Evolutionary conservation across 2,113 vertebrate genomes (phyloP).

Genomic region (Madoqua kirkii): DNA sequence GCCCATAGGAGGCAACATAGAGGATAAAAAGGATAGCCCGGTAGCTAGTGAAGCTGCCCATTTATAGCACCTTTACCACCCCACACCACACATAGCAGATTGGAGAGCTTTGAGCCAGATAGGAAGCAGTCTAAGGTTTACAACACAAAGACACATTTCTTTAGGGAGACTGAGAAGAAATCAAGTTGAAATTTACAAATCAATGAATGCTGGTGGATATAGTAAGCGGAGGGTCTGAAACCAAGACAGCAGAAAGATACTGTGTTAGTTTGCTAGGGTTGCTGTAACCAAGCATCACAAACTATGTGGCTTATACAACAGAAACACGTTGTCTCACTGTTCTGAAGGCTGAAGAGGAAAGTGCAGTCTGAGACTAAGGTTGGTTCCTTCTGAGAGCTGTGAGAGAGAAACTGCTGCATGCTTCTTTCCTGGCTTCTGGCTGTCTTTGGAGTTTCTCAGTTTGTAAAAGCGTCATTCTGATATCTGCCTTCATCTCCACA

Average conservation of each 20-base stretch:
- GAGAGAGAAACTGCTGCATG: background rate
- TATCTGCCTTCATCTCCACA: background rate
- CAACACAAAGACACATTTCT: background rate
- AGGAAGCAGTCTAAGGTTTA: background rate
- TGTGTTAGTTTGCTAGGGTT: background rate
- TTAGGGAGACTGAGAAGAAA: background rate
- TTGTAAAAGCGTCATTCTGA: background rate
- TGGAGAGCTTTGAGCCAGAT: background rate
- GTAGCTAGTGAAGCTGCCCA: background rate
- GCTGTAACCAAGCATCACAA: background rate
- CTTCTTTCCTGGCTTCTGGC: background rate
- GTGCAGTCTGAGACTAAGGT: background rate
- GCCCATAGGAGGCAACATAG: background rate
- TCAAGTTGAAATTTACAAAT: background rate
- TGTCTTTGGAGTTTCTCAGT: background rate
- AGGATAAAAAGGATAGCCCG: background rate
- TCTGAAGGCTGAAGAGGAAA: background rate
- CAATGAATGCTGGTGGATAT: background rate
- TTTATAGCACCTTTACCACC: background rate
- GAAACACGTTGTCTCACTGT: background rate
- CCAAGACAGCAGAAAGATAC: background rate
- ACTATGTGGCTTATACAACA: background rate
- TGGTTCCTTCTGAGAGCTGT: background rate
- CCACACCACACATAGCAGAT: background rate
- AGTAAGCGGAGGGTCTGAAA: background rate